phyloP scores from a whole-genome alignment of 2,113 vertebrate species.

The Phycodurus eques region DNA sequence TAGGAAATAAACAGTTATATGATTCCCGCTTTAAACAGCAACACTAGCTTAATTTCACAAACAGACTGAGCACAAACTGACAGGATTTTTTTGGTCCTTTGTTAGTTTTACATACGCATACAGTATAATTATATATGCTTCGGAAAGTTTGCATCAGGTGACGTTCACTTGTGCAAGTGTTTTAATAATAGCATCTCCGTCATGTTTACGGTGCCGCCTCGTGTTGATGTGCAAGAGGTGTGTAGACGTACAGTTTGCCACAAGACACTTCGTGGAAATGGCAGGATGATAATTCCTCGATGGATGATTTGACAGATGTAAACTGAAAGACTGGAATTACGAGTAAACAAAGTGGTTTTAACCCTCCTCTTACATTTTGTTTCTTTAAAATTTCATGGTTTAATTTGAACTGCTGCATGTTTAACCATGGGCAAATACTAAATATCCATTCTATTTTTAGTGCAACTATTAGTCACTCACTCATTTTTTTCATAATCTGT shows the following conservation, averaged over 20 bases:
- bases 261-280: conserved; percentile 15
- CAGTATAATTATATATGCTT: background rate
- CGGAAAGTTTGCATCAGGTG: background rate
- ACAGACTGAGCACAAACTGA: background rate
- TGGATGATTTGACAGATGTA: background rate
- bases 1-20: background rate
- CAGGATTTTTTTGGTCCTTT: background rate
- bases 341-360: background rate
- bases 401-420: too few relatives aligned
- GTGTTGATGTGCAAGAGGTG: conserved; percentile 27
- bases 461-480: too few relatives aligned
- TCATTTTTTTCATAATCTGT: too few relatives aligned
- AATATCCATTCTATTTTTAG: too few relatives aligned
- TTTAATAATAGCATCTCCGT: conserved; percentile 60
- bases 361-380: background rate
- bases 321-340: background rate
- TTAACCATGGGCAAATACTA: too few relatives aligned
- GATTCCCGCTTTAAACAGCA: background rate
- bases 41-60: background rate
- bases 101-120: background rate
- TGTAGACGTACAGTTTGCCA: conserved; percentile 24
- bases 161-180: conserved; percentile 46
- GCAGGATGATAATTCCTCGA: background rate
- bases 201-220: conserved; percentile 34
- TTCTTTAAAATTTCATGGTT: background rate